Percentiles rank a stretch among this genome's conserved stretches.
Conservation (phyloP, 2,797 vertebrate species). For the Phaenicophaeus curvirostris region DNA sequence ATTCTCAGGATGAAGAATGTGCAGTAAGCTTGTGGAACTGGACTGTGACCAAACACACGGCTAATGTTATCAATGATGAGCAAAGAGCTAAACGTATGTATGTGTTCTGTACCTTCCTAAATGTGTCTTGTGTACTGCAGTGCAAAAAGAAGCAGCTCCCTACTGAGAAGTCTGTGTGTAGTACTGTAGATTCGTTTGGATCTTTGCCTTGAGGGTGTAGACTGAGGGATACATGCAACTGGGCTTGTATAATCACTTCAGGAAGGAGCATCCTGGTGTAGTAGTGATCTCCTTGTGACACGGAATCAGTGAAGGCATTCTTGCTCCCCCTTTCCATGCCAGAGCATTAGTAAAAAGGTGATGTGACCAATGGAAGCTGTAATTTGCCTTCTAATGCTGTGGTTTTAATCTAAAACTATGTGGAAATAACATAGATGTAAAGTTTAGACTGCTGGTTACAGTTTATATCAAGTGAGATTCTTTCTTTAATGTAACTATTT, state of each 20-base stretch:
- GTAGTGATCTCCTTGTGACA: background rate
- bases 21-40: conserved; percentile 94
- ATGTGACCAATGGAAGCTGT: background rate
- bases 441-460: background rate
- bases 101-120: background rate
- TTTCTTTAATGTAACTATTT: background rate
- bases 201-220: background rate
- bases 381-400: background rate
- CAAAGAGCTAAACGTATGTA: conserved; percentile 86
- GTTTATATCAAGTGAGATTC: background rate
- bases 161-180: background rate
- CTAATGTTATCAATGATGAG: conserved; percentile 74
- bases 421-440: background rate
- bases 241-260: background rate
- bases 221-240: background rate
- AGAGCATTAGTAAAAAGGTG: background rate
- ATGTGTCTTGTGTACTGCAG: background rate
- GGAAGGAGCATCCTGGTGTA: background rate
- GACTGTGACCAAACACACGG: conserved; percentile 82
- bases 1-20: conserved; percentile 84
- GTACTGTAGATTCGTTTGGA: background rate
- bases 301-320: background rate
- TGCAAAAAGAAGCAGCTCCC: background rate
- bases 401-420: background rate
- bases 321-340: background rate